Evolutionary conservation across 2,888 invertebrate species (phyloP), one percentile per base, ranked within the genome.

Genomic region (Coelopa pilipes): DNA sequence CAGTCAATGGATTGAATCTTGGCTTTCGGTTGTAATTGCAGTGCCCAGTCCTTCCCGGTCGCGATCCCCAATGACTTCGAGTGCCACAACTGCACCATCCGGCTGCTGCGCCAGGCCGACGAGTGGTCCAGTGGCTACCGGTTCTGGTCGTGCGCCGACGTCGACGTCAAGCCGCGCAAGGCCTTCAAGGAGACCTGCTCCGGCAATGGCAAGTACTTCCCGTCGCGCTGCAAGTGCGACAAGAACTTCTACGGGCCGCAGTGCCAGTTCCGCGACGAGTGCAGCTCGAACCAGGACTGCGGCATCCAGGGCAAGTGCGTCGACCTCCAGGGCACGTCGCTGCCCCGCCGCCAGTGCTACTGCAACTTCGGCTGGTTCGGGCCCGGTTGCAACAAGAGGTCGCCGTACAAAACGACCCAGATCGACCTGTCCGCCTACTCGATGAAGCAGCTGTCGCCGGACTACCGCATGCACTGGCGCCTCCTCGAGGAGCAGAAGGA

Each of bases 141-240:
- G 77, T 98, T 98, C 89, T 97, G 96, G 96, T 96, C 96, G 0
- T 98, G 98, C 85, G 94, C 97, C 2, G 98, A 98, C 87, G 94
- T 98, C 72, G 96, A 97, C 83, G 94, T 98, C 75, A 89, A 91
- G 77, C 86, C 80, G 91, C 94, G 92, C 69, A 93, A 93, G 85
- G 90, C 92, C 59, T 96, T 93, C 88, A 92, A 92, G 78, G 96
- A 96, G 87, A 91, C 91, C 1, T 98, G 98, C 85, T 94, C 93
- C 68, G 93, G 93, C 1, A 93, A 94, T 83, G 98, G 98, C 4
- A 92, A 92, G 87, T 92, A 92, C 88, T 91, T 93, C 82, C 89
- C 93, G 53, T 93, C 92, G 4, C 91, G 93, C 49, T 95, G 95
- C 83, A 93, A 94, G 82, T 95, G 95, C 85, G 92, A 94, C 84